A percentile compares a stretch with the other conserved stretches of the same genome.
phyloP scores from a whole-genome alignment of 2,113 vertebrate species.

The Trochalopteron elliotii region DNA sequence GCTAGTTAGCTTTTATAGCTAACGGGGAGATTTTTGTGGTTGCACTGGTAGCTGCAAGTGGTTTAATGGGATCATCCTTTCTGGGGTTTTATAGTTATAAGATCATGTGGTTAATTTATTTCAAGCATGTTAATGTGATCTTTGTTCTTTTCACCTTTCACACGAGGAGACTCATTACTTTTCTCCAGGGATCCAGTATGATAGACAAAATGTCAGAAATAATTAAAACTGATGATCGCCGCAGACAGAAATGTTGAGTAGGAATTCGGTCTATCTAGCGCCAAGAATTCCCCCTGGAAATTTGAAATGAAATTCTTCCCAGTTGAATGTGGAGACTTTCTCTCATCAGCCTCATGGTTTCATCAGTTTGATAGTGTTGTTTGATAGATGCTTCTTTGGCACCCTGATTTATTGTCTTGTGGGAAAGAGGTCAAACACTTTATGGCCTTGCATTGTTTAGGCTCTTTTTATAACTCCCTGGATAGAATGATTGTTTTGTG shows the following conservation, averaged over 20 bases:
- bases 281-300: neutral
- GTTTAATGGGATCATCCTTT: constrained; percentile 35
- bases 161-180: neutral
- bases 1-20: constrained; percentile 13
- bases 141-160: constrained; percentile 8
- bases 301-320: neutral
- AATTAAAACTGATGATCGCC: constrained; percentile 42
- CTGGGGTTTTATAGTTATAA: constrained; percentile 14
- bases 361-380: neutral
- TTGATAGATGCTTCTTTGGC: neutral
- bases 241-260: neutral
- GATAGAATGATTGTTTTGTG: neutral
- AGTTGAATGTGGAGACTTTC: neutral
- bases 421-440: constrained; percentile 29
- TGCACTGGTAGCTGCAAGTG: neutral
- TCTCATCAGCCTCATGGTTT: constrained; percentile 3
- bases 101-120: constrained; percentile 30
- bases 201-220: constrained; percentile 57
- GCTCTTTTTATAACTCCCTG: neutral
- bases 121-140: constrained; percentile 14
- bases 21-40: constrained; percentile 29
- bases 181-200: constrained; percentile 15
- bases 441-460: constrained; percentile 8
- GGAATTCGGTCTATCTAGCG: neutral
- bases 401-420: constrained; percentile 8